A percentile compares a stretch with the other conserved stretches of the same genome.
These are phyloP conservation scores for Aricia artaxerxes DNA, from an alignment of 2,888 invertebrate species.

Conservation along the genomic window DNA sequence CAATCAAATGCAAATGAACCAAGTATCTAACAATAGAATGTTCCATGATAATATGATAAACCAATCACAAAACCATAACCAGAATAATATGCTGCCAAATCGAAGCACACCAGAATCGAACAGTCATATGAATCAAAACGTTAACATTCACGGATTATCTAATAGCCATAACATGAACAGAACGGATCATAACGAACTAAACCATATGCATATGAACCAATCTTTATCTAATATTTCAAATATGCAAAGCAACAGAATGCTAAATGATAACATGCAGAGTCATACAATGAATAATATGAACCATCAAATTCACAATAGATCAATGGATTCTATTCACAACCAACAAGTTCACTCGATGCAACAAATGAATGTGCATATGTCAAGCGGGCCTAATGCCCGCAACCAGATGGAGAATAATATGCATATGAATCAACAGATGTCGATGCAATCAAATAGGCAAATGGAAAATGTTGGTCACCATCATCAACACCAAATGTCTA, in stretches of 20 bases:
- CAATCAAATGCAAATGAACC: conserved; percentile 66
- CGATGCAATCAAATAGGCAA: conserved; percentile 68
- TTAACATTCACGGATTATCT: conserved; percentile 65
- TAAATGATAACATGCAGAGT: conserved; percentile 70
- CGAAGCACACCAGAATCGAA: conserved; percentile 64
- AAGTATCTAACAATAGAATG: conserved; percentile 56
- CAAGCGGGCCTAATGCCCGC: conserved; percentile 54
- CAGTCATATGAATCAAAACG: conserved; percentile 67
- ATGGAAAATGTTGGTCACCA: conserved; percentile 67
- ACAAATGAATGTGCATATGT: conserved; percentile 69
- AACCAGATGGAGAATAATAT: conserved; percentile 67
- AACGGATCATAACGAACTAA: conserved; percentile 63
- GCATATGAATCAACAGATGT: conserved; percentile 69
- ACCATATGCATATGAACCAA: conserved; percentile 74
- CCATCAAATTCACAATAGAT: conserved; percentile 70
- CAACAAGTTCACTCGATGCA: conserved; percentile 70
- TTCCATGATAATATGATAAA: conserved; percentile 67
- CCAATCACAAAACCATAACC: conserved; percentile 62
- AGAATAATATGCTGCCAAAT: conserved; percentile 60
- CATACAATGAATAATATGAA: conserved; percentile 66
- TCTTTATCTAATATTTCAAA: conserved; percentile 61
- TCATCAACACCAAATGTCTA: conserved; percentile 73
- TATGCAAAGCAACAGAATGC: conserved; percentile 72
- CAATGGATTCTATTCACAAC: conserved; percentile 70
- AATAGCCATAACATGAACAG: conserved; percentile 64